Evolutionary conservation across 2,113 vertebrate species (phyloP).

Genomic region (Sula dactylatra): DNA sequence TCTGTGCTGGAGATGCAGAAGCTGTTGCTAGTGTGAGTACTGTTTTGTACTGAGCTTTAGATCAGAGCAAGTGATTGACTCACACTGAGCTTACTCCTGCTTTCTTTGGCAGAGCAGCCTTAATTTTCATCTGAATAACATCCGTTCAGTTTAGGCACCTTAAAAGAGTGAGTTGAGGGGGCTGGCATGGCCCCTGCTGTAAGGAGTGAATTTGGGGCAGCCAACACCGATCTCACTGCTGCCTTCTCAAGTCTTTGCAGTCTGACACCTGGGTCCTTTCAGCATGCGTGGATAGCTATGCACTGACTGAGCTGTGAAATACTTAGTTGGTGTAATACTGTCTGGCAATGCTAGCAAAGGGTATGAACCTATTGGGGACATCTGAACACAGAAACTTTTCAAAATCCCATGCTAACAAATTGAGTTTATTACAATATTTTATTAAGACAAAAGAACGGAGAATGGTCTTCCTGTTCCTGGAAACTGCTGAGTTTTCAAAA

Average conservation of each 20-base stretch:
- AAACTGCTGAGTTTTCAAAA: not conserved
- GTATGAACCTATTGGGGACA: not conserved
- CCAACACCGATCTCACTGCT: not conserved
- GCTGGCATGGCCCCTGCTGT: not conserved
- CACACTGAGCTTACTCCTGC: not conserved
- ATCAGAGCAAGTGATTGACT: not conserved
- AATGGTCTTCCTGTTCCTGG: not conserved
- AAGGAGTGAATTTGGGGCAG: not conserved
- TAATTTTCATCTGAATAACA: not conserved
- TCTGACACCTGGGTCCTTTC: not conserved
- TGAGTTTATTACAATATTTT: not conserved
- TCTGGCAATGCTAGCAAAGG: not conserved
- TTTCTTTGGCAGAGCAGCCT: not conserved
- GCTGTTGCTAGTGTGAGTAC: not conserved
- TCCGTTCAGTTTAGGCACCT: not conserved
- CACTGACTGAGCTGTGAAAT: not conserved
- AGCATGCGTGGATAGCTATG: accelerated
- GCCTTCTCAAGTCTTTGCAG: not conserved
- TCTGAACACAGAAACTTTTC: not conserved
- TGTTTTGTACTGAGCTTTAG: not conserved
- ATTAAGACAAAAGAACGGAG: not conserved
- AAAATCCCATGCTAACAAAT: not conserved
- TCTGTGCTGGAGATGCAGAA: not conserved
- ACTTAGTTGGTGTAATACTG: not conserved
- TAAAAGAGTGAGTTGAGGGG: not conserved